Conservation (phyloP, 2,888 invertebrate species). For the Schizotus pectinicornis region DNA sequence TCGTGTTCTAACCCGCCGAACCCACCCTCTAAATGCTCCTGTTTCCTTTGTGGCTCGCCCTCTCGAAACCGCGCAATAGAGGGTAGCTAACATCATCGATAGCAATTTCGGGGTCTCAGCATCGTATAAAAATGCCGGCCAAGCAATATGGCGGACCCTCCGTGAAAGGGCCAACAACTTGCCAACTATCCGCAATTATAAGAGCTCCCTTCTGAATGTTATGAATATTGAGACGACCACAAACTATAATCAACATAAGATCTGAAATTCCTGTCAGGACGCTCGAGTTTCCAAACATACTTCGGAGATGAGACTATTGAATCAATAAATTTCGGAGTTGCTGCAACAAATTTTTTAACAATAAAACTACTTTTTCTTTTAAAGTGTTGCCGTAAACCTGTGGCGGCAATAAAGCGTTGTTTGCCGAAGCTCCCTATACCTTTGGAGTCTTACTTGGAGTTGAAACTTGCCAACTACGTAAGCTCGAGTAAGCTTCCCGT, state of each 20-base stretch:
- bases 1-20: too few species aligned
- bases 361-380: conserved; percentile 43
- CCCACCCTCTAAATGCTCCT: neutral
- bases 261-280: conserved; percentile 45
- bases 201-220: conserved; percentile 48
- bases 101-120: conserved; percentile 36
- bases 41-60: conserved; percentile 21
- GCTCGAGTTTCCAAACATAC: neutral
- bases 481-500: conserved; percentile 52
- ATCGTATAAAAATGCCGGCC: conserved; percentile 38
- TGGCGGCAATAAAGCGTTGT: conserved; percentile 42
- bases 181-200: conserved; percentile 52
- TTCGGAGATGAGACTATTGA: conserved; percentile 7
- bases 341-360: too few species aligned
- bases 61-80: conserved; percentile 21
- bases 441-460: conserved; percentile 46
- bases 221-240: conserved; percentile 56
- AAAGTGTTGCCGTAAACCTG: conserved; percentile 45
- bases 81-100: conserved; percentile 37
- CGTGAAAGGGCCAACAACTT: conserved; percentile 37
- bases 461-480: conserved; percentile 50
- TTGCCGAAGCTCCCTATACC: conserved; percentile 45
- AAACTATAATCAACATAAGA: conserved; percentile 57
- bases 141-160: conserved; percentile 22
- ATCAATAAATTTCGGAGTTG: too few species aligned